Evolutionary conservation across 2,797 vertebrate genomes (phyloP).

Genomic region (Pantherophis vulpinus): DNA sequence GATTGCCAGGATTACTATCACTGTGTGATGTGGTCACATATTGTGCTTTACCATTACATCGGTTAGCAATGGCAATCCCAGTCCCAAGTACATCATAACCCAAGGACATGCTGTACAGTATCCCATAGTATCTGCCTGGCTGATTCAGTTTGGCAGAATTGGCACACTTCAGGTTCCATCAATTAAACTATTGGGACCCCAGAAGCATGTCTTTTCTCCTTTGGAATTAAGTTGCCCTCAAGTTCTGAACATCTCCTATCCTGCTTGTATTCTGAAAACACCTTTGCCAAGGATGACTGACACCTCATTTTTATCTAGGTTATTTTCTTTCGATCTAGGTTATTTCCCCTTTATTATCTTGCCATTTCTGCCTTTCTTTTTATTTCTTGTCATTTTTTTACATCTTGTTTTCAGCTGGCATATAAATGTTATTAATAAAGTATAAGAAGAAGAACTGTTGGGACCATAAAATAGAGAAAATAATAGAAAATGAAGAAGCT

Average conservation of each 20-base stretch:
- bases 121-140: not conserved
- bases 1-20: not conserved
- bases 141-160: not conserved
- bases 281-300: not conserved
- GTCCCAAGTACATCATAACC: not conserved
- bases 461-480: not conserved
- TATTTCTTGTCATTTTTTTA: not conserved
- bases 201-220: not conserved
- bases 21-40: not conserved
- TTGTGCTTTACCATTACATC: not conserved
- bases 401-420: not conserved
- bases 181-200: not conserved
- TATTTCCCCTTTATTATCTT: not conserved
- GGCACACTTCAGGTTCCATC: not conserved
- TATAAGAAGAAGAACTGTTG: not conserved
- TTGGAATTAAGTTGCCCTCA: not conserved
- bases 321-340: not conserved
- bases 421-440: not conserved
- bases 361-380: not conserved
- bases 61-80: not conserved
- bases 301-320: not conserved
- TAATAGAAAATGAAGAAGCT: not conserved
- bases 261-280: not conserved
- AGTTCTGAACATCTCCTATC: not conserved
- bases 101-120: not conserved